Percentiles rank a stretch among this genome's conserved stretches.
Conservation (phyloP, 2,888 invertebrate species). For the Eretmocerus hayati region DNA sequence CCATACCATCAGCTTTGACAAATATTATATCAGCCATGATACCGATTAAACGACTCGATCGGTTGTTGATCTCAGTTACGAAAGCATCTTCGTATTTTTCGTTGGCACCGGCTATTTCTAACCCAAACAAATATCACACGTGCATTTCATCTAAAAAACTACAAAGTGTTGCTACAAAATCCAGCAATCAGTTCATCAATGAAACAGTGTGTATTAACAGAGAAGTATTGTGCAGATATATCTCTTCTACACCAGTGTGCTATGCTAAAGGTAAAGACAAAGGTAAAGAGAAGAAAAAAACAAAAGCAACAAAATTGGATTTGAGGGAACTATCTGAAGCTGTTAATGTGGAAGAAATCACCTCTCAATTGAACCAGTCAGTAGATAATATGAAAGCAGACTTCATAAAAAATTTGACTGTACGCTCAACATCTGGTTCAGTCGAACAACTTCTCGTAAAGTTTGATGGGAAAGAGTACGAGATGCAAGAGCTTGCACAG, state of each 20-base stretch:
- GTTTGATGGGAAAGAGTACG: slow-evolving; percentile 73
- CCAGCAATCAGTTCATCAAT: too few relatives aligned
- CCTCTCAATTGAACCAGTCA: slow-evolving; percentile 59
- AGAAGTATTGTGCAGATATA: slow-evolving; percentile 10
- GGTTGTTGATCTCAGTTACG: too few relatives aligned
- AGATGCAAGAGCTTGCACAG: slow-evolving; percentile 82
- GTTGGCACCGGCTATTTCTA: too few relatives aligned
- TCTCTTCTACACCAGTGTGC: not conserved
- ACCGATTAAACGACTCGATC: too few relatives aligned
- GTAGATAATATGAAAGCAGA: slow-evolving; percentile 71
- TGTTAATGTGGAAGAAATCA: slow-evolving; percentile 63
- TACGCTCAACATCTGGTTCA: slow-evolving; percentile 73
- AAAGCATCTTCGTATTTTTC: too few relatives aligned
- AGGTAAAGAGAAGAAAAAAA: slow-evolving; percentile 37
- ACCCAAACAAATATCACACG: too few relatives aligned
- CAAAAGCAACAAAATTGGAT: slow-evolving; percentile 59
- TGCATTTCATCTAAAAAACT: too few relatives aligned
- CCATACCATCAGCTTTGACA: too few relatives aligned
- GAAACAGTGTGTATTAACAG: too few relatives aligned
- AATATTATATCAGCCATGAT: too few relatives aligned
- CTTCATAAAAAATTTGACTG: slow-evolving; percentile 69
- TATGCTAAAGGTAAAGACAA: slow-evolving; percentile 30
- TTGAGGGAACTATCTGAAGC: slow-evolving; percentile 64
- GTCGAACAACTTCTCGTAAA: slow-evolving; percentile 70
- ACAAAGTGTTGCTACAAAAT: too few relatives aligned